Base-by-base conservation (phyloP, 2,888 invertebrate genomes). In the Acanthosepion pharaonis region DNA sequence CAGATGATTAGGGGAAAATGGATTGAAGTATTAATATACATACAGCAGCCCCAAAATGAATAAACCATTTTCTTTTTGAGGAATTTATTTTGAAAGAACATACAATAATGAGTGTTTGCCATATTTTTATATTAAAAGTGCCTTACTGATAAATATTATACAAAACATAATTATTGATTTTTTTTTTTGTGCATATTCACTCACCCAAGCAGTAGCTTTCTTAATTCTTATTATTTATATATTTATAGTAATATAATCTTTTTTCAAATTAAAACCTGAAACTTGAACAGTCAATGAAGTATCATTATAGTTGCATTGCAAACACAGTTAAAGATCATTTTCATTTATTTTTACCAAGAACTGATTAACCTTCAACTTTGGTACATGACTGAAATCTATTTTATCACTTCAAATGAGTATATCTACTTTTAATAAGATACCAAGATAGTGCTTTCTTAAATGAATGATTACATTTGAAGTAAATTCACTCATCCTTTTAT, bases 121-220 rank as follows among this genome's bases (percentile, higher is more conserved):
- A 78, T 78, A 78, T 78, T 78, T 78, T 15, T 78, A 78, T n/a
- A 78, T 78, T 78, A 78, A 78, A 78, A 78, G 78, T 78, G 78
- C 78, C 25, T 78, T n/a, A 78, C 5, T 59, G 59, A 59, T 23
- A 59, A 59, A 25, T 59, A 1, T 78, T 78, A 64, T n/a, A 78
- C 78, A 11, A n/a, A 78, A 78, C n/a, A n/a, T 78, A n/a, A n/a
- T 78, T 78, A 78, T 28, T 28, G 15, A 28, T 78, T 78, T 78
- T 78, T 78, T 78, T 78, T 78, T 78, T 78, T 78, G 78, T 9
- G n/a, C 15, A n/a, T 78, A n/a, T 15, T 78, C n/a, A 78, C 15
- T 33, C 15, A 0, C 0, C 11, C 15, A 78, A 59, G 20, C 23
- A 23, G 55, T 23, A 78, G 4, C 11, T 28, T 78, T 78, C n/a